These are phyloP conservation scores for Synanthedon tipuliformis DNA, from an alignment of 2,888 invertebrate species.

Conservation along the genomic window DNA sequence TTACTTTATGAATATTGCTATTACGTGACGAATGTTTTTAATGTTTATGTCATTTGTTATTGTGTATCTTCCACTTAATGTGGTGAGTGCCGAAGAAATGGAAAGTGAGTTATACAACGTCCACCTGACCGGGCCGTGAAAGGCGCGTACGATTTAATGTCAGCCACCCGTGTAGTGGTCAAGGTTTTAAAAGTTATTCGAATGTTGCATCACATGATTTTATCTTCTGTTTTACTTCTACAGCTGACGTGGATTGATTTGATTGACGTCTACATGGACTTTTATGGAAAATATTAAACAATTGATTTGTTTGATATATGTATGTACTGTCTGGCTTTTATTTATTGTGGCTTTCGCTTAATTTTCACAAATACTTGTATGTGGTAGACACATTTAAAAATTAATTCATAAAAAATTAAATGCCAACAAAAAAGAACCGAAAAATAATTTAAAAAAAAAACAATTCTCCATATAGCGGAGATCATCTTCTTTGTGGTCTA, in stretches of 20 bases:
- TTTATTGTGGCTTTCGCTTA: too few relatives aligned
- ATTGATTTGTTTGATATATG: too few relatives aligned
- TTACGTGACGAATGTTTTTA: too few relatives aligned
- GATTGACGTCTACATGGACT: conserved; percentile 19
- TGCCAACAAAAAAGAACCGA: too few relatives aligned
- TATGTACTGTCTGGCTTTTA: too few relatives aligned
- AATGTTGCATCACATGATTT: conserved; percentile 45
- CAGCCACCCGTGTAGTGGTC: conserved; percentile 52
- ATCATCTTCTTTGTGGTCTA: too few relatives aligned
- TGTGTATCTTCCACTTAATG: neutral
- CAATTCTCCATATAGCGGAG: too few relatives aligned
- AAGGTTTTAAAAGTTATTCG: conserved; percentile 55
- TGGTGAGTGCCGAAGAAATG: conserved; percentile 43
- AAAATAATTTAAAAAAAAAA: too few relatives aligned
- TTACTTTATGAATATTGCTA: too few relatives aligned
- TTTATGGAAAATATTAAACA: neutral
- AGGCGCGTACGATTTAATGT: conserved; percentile 59
- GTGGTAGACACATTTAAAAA: too few relatives aligned
- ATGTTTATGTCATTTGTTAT: neutral
- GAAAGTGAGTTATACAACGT: conserved; percentile 67
- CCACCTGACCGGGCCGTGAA: conserved; percentile 62
- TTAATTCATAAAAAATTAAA: too few relatives aligned
- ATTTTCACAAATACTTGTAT: too few relatives aligned
- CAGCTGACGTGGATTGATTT: conserved; percentile 25
- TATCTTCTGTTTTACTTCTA: conserved; percentile 23